Evolutionary conservation across 2,113 vertebrate genomes (phyloP).

Genomic region (Zapus hudsonius): DNA sequence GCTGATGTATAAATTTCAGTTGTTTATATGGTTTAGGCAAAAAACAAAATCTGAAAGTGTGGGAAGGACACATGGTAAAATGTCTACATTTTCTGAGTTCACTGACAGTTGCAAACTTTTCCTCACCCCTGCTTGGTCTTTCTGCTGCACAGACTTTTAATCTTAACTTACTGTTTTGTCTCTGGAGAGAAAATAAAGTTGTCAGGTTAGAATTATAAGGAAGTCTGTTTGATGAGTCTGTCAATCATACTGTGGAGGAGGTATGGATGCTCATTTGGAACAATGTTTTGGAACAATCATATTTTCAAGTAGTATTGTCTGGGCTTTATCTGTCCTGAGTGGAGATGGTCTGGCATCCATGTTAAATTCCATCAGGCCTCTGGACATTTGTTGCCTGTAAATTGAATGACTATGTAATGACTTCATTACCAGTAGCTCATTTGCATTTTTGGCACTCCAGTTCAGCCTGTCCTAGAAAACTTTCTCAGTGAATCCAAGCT

Average conservation of each 20-base stretch:
- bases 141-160: neutral
- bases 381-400: slow-evolving; percentile 35
- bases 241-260: neutral
- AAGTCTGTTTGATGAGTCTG: slow-evolving; percentile 18
- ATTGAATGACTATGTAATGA: neutral
- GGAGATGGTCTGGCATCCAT: neutral
- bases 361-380: slow-evolving; percentile 6
- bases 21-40: neutral
- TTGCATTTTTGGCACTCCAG: neutral
- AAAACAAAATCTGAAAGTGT: neutral
- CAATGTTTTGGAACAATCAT: neutral
- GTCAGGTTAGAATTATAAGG: slow-evolving; percentile 35
- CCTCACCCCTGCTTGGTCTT: neutral
- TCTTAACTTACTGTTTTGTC: neutral
- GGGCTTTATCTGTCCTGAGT: neutral
- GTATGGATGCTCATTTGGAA: neutral
- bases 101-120: neutral
- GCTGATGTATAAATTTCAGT: neutral
- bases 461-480: neutral
- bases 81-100: neutral
- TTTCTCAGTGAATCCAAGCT: neutral
- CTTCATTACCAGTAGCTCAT: neutral
- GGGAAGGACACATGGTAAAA: neutral
- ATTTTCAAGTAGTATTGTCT: slow-evolving; percentile 2
- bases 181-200: neutral